Conservation (phyloP, 2,113 vertebrate species). For the Myiozetetes cayanensis region DNA sequence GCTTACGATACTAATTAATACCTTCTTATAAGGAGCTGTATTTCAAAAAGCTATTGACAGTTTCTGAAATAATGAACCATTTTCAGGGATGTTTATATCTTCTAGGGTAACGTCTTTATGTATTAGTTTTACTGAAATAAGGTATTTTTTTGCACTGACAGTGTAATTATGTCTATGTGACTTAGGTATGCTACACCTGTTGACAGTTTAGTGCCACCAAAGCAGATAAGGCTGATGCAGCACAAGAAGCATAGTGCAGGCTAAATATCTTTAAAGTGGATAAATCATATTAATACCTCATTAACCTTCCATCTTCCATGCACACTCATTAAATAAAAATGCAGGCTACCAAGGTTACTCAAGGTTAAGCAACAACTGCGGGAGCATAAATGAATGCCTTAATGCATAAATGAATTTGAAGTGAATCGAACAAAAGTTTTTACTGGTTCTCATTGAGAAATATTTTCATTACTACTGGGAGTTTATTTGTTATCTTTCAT, state of each 20-base stretch:
- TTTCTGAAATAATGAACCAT: neutral
- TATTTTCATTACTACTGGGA: neutral
- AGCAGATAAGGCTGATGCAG: neutral
- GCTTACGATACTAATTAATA: constrained; percentile 1
- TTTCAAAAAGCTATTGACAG: neutral
- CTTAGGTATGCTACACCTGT: neutral
- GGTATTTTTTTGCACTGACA: neutral
- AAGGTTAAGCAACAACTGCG: constrained; percentile 12
- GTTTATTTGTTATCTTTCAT: neutral
- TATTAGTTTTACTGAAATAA: neutral
- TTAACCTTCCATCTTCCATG: constrained; percentile 14
- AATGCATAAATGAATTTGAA: neutral
- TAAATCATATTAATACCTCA: constrained; percentile 46
- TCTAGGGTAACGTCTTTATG: neutral
- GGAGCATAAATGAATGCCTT: neutral
- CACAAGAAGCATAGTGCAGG: neutral
- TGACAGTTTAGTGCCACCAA: neutral
- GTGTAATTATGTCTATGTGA: neutral
- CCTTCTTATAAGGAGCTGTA: neutral
- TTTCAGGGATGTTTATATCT: neutral
- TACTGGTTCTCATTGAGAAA: neutral
- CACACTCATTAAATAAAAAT: constrained; percentile 17
- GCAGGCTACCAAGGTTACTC: neutral
- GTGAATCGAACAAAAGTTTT: neutral
- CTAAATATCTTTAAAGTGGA: constrained; percentile 22